phyloP scores from a whole-genome alignment of 1,140 invertebrate genomes.

The Euwallacea similis region DNA sequence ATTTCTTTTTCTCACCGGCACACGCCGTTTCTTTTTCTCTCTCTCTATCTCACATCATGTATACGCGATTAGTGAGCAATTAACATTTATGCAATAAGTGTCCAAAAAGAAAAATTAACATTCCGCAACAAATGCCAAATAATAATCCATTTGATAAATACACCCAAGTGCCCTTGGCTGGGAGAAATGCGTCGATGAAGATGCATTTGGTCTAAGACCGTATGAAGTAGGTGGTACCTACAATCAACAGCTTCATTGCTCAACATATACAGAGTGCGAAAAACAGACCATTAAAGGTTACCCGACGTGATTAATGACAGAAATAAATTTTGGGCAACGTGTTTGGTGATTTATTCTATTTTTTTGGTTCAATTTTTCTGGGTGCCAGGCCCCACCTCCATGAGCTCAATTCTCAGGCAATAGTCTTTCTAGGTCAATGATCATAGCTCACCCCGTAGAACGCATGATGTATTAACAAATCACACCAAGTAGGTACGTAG shows the following conservation, averaged over 20 bases:
- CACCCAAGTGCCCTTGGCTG: neutral
- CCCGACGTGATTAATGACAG: neutral
- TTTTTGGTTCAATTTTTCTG: neutral
- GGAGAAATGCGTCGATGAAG: neutral
- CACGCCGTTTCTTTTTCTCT: no score
- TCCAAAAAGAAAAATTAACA: neutral
- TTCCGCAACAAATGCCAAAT: neutral
- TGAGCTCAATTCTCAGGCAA: neutral
- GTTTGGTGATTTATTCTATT: neutral
- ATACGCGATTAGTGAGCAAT: neutral
- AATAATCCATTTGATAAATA: neutral
- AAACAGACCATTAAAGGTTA: neutral
- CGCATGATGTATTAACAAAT: slow-evolving; percentile 4
- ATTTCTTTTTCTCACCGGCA: no score
- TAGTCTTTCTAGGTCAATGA: neutral
- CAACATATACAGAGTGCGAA: neutral
- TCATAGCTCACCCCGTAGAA: slow-evolving; percentile 5
- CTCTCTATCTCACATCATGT: no score
- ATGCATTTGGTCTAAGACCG: neutral
- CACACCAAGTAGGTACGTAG: neutral
- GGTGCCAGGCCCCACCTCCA: neutral
- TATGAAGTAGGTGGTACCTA: neutral
- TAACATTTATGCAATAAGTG: neutral
- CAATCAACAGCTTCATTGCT: neutral
- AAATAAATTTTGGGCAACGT: neutral